Percentiles rank a stretch among this genome's conserved stretches.
These are phyloP conservation scores for Nasonia giraulti DNA, from an alignment of 1,140 invertebrate species.

Conservation along the genomic window DNA sequence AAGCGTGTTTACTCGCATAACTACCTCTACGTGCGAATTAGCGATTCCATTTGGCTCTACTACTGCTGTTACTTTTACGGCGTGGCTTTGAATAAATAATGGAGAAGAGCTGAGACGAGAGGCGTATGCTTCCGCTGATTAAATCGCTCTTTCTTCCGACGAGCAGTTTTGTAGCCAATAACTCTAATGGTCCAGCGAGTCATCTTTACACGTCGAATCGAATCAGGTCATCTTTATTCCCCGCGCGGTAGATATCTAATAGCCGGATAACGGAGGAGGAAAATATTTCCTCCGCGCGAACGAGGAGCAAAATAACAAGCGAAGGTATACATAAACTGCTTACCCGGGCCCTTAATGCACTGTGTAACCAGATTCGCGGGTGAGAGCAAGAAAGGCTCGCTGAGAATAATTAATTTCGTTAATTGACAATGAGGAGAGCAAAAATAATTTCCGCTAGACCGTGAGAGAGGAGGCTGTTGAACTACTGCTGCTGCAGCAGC, in stretches of 20 bases:
- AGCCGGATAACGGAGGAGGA: background rate
- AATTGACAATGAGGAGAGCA: background rate
- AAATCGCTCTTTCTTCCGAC: background rate
- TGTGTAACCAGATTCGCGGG: background rate
- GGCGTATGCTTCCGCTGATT: background rate
- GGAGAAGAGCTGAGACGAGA: background rate
- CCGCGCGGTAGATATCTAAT: slow-evolving; percentile 52
- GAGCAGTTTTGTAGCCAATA: slow-evolving; percentile 46
- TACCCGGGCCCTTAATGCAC: background rate
- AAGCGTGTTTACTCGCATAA: slow-evolving; percentile 48
- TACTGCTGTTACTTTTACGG: background rate
- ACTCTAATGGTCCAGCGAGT: slow-evolving; percentile 54
- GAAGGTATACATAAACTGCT: background rate
- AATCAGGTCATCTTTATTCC: background rate
- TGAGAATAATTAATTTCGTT: background rate
- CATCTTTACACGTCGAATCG: slow-evolving; percentile 51
- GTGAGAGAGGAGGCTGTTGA: background rate
- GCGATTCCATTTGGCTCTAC: background rate
- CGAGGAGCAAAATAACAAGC: too few species aligned
- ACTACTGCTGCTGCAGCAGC: background rate
- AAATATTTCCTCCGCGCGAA: too few species aligned
- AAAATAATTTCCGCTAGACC: background rate
- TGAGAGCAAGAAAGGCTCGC: background rate
- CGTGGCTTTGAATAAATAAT: background rate
- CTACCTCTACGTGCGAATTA: slow-evolving; percentile 17